phyloP scores from a whole-genome alignment of 2,797 vertebrate genomes.

The Neosalanx taihuensis region DNA sequence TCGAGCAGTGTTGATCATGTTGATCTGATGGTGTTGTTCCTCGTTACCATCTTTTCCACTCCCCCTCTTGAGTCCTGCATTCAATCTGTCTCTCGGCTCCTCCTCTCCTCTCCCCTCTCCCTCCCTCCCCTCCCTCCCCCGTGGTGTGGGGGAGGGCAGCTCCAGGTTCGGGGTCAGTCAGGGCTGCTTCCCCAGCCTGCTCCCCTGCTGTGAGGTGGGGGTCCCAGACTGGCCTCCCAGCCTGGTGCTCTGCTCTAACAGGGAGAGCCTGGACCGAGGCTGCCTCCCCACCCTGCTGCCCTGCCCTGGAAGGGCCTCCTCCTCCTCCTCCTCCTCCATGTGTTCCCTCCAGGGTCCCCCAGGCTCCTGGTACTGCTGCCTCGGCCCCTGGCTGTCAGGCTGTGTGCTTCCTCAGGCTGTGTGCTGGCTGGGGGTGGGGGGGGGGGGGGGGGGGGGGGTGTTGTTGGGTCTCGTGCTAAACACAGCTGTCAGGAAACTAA shows the following conservation, averaged over 20 bases:
- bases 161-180: constrained; percentile 11
- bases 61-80: not conserved
- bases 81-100: constrained; percentile 11
- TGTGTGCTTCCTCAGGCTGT: constrained; percentile 39
- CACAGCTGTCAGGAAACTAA: constrained; percentile 50
- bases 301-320: constrained; percentile 44
- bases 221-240: constrained; percentile 24
- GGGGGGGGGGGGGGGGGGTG: too few relatives aligned
- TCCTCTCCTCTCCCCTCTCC: constrained; percentile 11
- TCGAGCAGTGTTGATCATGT: not conserved
- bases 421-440: constrained; percentile 26
- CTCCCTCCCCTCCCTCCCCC: not conserved
- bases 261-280: constrained; percentile 59
- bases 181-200: constrained; percentile 20
- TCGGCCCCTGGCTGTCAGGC: constrained; percentile 69
- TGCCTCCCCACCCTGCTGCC: constrained; percentile 57
- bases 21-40: not conserved
- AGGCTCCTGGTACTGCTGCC: constrained; percentile 64
- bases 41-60: not conserved
- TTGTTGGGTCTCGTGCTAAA: constrained; percentile 20
- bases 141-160: not conserved
- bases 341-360: constrained; percentile 56
- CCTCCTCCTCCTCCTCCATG: constrained; percentile 6
- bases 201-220: constrained; percentile 50
- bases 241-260: constrained; percentile 44